Percentiles rank a stretch among this genome's conserved stretches.
Evolutionary conservation across 2,797 vertebrate genomes (phyloP).

Genomic region (Sandelia bainsii): DNA sequence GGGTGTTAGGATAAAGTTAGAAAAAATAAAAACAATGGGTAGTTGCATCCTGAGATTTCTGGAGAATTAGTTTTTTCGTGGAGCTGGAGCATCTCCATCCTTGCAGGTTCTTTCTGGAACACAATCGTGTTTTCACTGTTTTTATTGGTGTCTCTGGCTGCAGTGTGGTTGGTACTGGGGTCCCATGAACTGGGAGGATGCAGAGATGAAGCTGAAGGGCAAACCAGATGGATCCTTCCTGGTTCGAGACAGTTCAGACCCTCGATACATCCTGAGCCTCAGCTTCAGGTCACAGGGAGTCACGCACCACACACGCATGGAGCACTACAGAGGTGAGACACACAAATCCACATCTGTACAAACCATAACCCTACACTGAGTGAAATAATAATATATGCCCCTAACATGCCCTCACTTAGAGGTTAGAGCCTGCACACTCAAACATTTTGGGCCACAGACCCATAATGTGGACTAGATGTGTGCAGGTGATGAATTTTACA

Average conservation of each 20-base stretch:
- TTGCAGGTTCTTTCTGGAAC: neutral
- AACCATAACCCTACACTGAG: too few relatives aligned
- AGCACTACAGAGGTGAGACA: constrained; percentile 89
- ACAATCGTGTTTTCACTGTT: neutral
- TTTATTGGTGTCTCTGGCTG: neutral
- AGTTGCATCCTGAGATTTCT: too few relatives aligned
- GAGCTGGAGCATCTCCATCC: neutral
- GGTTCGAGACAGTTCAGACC: constrained; percentile 96
- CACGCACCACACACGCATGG: constrained; percentile 94
- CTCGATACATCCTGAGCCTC: constrained; percentile 96
- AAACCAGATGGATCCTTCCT: constrained; percentile 96
- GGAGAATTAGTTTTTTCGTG: too few relatives aligned
- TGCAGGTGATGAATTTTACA: too few relatives aligned
- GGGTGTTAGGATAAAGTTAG: too few relatives aligned
- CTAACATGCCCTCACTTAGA: too few relatives aligned
- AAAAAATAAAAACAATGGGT: too few relatives aligned
- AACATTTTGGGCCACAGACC: too few relatives aligned
- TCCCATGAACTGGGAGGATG: constrained; percentile 98
- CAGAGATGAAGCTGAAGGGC: constrained; percentile 97
- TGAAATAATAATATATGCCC: too few relatives aligned
- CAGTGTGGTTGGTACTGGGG: constrained; percentile 98
- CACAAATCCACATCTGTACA: too few relatives aligned
- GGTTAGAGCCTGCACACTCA: too few relatives aligned
- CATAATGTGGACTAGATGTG: too few relatives aligned
- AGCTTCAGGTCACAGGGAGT: constrained; percentile 97